These are phyloP conservation scores for Meleagris gallopavo DNA, from an alignment of 2,113 vertebrate genomes.

Conservation along the genomic window DNA sequence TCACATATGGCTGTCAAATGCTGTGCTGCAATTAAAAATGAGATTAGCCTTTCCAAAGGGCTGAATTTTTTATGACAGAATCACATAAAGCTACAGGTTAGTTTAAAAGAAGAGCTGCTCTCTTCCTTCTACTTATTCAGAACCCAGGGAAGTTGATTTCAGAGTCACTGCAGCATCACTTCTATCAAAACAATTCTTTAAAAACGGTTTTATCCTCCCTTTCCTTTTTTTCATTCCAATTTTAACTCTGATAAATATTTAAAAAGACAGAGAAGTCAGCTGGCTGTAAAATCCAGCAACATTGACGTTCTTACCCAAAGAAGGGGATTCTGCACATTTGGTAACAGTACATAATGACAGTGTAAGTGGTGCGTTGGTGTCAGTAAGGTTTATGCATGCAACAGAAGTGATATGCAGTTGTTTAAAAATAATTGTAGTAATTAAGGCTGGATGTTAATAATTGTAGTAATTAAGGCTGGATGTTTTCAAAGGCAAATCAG, in stretches of 20 bases:
- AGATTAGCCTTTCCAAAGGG: background rate
- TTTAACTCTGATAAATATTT: background rate
- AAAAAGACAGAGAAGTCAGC: background rate
- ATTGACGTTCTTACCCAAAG: background rate
- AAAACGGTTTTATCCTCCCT: background rate
- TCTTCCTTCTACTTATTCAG: background rate
- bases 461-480: background rate
- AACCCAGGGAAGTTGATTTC: background rate
- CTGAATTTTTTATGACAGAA: background rate
- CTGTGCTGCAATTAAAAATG: background rate
- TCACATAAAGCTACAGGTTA: background rate
- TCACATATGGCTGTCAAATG: background rate
- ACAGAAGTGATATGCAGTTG: background rate
- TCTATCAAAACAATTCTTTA: background rate
- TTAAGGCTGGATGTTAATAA: background rate
- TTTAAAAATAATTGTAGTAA: background rate
- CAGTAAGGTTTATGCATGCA: background rate
- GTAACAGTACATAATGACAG: background rate
- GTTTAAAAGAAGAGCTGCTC: background rate
- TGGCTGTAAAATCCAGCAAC: background rate
- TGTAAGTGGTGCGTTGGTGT: background rate
- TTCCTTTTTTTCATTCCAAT: background rate
- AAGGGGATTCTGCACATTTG: background rate
- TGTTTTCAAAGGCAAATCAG: background rate
- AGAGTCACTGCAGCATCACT: background rate